Evolutionary conservation across 2,113 vertebrate species (phyloP).

Genomic region (Labeo catla): DNA sequence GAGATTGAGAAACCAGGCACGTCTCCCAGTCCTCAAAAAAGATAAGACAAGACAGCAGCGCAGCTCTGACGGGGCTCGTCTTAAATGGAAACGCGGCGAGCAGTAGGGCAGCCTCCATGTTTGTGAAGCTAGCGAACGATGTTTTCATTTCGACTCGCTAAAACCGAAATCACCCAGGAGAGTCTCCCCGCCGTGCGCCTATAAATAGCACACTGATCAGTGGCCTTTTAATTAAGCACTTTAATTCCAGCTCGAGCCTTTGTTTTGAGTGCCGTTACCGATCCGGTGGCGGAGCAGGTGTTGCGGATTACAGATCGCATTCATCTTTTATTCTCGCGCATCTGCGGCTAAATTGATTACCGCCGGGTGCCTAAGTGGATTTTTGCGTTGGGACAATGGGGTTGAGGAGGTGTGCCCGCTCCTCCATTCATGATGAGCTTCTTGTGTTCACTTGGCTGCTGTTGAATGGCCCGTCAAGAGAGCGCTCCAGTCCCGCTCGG

Average conservation of each 20-base stretch:
- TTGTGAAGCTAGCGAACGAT: not conserved
- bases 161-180: slow-evolving; percentile 51
- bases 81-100: not conserved
- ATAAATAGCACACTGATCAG: slow-evolving; percentile 58
- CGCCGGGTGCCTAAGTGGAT: slow-evolving; percentile 52
- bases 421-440: slow-evolving; percentile 20
- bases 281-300: slow-evolving; percentile 58
- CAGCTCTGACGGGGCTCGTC: slow-evolving; percentile 38
- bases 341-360: slow-evolving; percentile 59
- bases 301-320: slow-evolving; percentile 54
- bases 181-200: slow-evolving; percentile 46
- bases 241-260: slow-evolving; percentile 52
- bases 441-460: slow-evolving; percentile 6
- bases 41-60: slow-evolving; percentile 18
- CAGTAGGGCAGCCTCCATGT: not conserved
- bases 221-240: slow-evolving; percentile 61
- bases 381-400: slow-evolving; percentile 37
- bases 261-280: slow-evolving; percentile 48
- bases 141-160: slow-evolving; percentile 7
- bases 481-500: slow-evolving; percentile 15
- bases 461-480: slow-evolving; percentile 29
- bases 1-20: slow-evolving; percentile 66
- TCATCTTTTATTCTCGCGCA: slow-evolving; percentile 58
- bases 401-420: slow-evolving; percentile 22
- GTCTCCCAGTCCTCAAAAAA: slow-evolving; percentile 55